phyloP scores from a whole-genome alignment of 2,797 vertebrate species.

The Sebastes minor region DNA sequence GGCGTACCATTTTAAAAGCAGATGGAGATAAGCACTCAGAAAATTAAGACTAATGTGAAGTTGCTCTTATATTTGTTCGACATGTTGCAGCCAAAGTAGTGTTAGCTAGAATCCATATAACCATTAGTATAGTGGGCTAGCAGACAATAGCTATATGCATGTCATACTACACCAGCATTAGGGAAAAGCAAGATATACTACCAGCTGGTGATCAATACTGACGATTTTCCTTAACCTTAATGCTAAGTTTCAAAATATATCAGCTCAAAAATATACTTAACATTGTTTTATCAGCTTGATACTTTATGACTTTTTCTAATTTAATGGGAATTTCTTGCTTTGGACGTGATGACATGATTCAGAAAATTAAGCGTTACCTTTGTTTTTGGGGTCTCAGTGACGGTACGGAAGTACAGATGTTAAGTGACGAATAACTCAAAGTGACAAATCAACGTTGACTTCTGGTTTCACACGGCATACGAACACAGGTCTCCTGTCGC shows the following conservation, averaged over 20 bases:
- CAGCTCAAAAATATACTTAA: neutral
- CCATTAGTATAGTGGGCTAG: neutral
- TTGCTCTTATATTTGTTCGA: neutral
- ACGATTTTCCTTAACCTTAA: neutral
- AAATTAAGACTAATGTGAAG: neutral
- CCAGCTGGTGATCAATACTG: neutral
- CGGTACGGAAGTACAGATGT: too few species aligned
- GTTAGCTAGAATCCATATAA: neutral
- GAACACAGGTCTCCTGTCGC: too few species aligned
- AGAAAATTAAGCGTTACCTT: neutral
- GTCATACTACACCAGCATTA: neutral
- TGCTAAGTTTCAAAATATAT: neutral
- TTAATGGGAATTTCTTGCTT: neutral
- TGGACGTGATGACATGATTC: neutral
- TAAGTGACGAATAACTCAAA: too few species aligned
- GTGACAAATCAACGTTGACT: too few species aligned
- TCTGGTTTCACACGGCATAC: too few species aligned
- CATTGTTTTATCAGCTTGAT: neutral
- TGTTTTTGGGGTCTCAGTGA: neutral
- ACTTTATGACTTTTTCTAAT: neutral
- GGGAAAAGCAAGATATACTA: neutral
- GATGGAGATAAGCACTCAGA: neutral
- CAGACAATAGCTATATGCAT: neutral
- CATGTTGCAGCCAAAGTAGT: neutral
- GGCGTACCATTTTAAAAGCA: neutral